Conservation (phyloP, 1,140 invertebrate species). For the Listronotus bonariensis region DNA sequence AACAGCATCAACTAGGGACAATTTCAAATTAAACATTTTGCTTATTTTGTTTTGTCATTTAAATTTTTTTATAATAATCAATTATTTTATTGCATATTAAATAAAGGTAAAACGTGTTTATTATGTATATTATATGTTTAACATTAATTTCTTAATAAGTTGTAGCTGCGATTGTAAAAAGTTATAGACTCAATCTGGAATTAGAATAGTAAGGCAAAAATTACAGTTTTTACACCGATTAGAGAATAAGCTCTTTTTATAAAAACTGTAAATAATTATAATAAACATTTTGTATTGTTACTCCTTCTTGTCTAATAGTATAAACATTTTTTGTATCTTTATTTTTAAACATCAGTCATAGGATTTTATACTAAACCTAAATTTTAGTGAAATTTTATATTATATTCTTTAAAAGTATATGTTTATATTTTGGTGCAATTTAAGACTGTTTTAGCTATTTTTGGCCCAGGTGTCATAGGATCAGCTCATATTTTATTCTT, state of each 20-base stretch:
- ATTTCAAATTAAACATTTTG: too few relatives aligned
- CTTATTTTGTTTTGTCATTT: too few relatives aligned
- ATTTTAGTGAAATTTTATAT: conserved; percentile 32
- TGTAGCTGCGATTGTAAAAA: too few relatives aligned
- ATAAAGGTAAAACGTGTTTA: too few relatives aligned
- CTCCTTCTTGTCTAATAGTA: conserved; percentile 31
- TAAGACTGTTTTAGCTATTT: conserved; percentile 41
- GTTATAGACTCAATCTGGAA: too few relatives aligned
- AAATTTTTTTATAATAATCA: too few relatives aligned
- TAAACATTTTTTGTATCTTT: conserved; percentile 33
- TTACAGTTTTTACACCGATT: conserved; percentile 9
- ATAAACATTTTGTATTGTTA: conserved; percentile 22
- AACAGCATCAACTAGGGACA: too few relatives aligned
- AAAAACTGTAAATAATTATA: neutral
- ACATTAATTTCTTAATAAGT: conserved; percentile 2
- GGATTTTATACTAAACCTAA: conserved; percentile 40
- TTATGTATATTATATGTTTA: too few relatives aligned
- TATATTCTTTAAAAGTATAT: conserved; percentile 23
- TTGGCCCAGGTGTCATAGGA: conserved; percentile 14
- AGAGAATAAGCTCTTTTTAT: neutral
- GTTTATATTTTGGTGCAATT: conserved; percentile 43
- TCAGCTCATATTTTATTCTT: conserved; percentile 19
- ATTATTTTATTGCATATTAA: too few relatives aligned
- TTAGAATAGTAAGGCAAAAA: conserved; percentile 2
- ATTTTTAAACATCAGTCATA: conserved; percentile 36